Percentiles rank a stretch among this genome's conserved stretches.
phyloP scores from a whole-genome alignment of 2,113 vertebrate species.

The Grammomys dolichurus region DNA sequence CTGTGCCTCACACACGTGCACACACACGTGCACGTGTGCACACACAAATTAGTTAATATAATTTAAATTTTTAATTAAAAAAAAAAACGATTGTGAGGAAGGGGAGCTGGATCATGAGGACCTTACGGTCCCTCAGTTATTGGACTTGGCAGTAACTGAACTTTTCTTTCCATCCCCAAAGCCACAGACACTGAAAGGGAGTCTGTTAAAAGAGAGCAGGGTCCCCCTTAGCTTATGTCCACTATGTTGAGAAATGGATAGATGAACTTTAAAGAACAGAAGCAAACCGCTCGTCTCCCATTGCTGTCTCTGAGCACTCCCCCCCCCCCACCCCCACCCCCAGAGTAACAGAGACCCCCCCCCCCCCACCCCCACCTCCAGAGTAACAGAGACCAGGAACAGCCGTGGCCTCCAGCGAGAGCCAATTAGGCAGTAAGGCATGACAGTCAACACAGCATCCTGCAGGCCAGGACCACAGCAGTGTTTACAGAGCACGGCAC shows the following conservation, averaged over 20 bases:
- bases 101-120: neutral
- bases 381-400: conserved; percentile 31
- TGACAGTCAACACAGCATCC: conserved; percentile 59
- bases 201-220: neutral
- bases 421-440: conserved; percentile 72
- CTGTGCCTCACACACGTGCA: neutral
- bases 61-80: neutral
- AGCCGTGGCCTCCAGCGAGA: neutral
- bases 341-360: neutral
- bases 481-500: conserved; percentile 66
- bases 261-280: neutral
- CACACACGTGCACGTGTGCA: rapidly evolving
- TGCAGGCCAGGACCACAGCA: conserved; percentile 38
- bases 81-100: neutral
- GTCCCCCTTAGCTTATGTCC: neutral
- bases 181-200: neutral
- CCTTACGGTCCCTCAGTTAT: neutral
- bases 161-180: neutral
- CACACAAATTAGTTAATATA: neutral
- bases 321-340: neutral
- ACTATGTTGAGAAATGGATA: neutral
- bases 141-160: neutral
- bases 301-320: neutral
- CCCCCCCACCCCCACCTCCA: neutral
- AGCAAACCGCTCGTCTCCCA: neutral